Percentiles rank a stretch among this genome's conserved stretches.
Evolutionary conservation across 2,797 vertebrate genomes (phyloP).

Genomic region (Saxicola maurus): DNA sequence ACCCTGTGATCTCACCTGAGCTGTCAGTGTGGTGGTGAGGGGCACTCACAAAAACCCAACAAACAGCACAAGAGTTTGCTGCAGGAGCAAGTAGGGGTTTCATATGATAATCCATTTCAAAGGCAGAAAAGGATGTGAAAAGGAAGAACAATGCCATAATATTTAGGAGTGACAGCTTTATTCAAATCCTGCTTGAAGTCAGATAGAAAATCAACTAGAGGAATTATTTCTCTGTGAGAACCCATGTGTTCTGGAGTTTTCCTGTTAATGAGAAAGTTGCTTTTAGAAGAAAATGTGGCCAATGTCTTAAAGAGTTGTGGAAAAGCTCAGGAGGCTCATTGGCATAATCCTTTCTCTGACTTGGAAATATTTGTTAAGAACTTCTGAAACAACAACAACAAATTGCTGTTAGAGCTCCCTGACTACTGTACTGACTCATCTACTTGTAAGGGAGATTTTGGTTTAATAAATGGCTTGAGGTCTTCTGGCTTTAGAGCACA

Average conservation of each 20-base stretch:
- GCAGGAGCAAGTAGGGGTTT: not conserved
- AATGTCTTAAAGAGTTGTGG: not conserved
- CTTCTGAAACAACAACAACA: not conserved
- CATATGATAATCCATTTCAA: not conserved
- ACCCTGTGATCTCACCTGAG: slow-evolving; percentile 8
- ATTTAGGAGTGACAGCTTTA: not conserved
- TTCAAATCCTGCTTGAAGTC: not conserved
- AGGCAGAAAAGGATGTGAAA: not conserved
- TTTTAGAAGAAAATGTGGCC: not conserved
- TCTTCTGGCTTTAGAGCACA: not conserved
- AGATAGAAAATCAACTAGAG: not conserved
- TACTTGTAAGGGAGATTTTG: not conserved
- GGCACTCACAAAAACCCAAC: not conserved
- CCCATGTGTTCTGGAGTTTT: not conserved
- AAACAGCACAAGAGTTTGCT: not conserved
- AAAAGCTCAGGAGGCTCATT: not conserved
- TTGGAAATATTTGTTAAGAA: not conserved
- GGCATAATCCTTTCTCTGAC: not conserved
- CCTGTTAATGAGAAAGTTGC: not conserved
- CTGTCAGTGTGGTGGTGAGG: not conserved
- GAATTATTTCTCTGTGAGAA: not conserved
- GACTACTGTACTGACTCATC: not conserved
- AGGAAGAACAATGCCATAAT: not conserved
- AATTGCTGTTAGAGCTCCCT: not conserved
- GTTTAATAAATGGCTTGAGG: not conserved